Evolutionary conservation across 2,888 invertebrate species (phyloP).

Genomic region (Serripes groenlandicus): DNA sequence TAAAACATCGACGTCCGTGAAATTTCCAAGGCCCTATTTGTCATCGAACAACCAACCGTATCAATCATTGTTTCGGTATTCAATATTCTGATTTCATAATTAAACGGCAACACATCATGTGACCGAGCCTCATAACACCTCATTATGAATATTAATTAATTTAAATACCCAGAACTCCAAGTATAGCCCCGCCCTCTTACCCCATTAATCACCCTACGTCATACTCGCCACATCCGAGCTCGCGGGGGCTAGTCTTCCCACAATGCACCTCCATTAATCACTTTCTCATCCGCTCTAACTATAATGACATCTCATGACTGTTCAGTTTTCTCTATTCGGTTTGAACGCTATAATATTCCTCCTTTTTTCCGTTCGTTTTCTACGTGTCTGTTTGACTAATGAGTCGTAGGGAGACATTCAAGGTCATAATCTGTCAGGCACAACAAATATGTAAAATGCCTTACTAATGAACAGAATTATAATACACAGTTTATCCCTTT

Average conservation of each 20-base stretch:
- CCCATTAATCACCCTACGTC: slow-evolving; percentile 16
- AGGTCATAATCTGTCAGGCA: too few species aligned
- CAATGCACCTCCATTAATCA: slow-evolving; percentile 23
- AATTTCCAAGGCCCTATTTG: too few species aligned
- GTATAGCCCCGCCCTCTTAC: slow-evolving; percentile 13
- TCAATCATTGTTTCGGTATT: too few species aligned
- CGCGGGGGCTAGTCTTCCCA: slow-evolving; percentile 20
- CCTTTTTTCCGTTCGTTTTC: neutral
- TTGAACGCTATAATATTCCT: neutral
- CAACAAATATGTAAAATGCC: too few species aligned
- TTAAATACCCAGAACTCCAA: neutral
- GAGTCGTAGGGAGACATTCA: too few species aligned
- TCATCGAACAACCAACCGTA: too few species aligned
- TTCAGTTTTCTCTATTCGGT: neutral
- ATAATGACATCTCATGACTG: neutral
- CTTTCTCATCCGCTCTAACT: slow-evolving; percentile 10
- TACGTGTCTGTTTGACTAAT: neutral
- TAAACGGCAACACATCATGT: neutral
- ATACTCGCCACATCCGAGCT: slow-evolving; percentile 13
- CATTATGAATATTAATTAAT: slow-evolving; percentile 17
- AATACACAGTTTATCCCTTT: too few species aligned
- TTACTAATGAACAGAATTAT: too few species aligned
- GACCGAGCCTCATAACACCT: neutral
- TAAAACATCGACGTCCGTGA: too few species aligned
- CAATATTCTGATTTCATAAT: too few species aligned